These are phyloP conservation scores for Pentamera pediparva DNA, from an alignment of 53 echinoderm and acorn worm genomes.

Conservation along the genomic window DNA sequence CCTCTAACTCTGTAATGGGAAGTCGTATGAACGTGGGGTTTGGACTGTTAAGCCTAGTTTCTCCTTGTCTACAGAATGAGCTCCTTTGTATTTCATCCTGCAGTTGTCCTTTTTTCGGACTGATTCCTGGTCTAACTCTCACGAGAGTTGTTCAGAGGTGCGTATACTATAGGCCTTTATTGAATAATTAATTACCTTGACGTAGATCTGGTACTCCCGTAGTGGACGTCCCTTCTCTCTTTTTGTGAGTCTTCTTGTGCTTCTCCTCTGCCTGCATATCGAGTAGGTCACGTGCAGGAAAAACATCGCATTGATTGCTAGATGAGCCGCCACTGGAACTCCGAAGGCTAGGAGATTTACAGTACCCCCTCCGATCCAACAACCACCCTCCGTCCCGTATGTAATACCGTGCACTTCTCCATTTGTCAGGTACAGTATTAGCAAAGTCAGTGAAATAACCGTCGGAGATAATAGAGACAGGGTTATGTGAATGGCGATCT, in stretches of 20 bases:
- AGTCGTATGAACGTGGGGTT: too few relatives aligned
- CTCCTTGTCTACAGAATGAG: too few relatives aligned
- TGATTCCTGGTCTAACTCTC: too few relatives aligned
- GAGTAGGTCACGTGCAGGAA: background rate
- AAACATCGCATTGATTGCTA: background rate
- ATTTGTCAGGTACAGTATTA: background rate
- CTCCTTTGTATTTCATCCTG: too few relatives aligned
- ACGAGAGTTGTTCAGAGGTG: too few relatives aligned
- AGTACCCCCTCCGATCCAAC: conserved; percentile 13
- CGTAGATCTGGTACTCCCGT: background rate
- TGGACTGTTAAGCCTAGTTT: too few relatives aligned
- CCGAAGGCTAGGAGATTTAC: conserved; percentile 12
- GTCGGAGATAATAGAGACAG: background rate
- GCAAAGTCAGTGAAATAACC: background rate
- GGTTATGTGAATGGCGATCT: background rate
- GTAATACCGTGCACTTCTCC: background rate
- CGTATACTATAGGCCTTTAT: too few relatives aligned
- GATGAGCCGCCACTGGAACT: background rate
- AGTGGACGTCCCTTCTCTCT: background rate
- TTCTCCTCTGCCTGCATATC: background rate
- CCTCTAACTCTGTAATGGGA: too few relatives aligned
- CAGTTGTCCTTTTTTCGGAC: too few relatives aligned
- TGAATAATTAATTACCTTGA: too few relatives aligned
- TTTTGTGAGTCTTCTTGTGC: background rate
- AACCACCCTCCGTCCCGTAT: conserved; percentile 1